These are phyloP conservation scores for Brachyhypopomus gauderio DNA, from an alignment of 2,113 vertebrate species.

Conservation along the genomic window DNA sequence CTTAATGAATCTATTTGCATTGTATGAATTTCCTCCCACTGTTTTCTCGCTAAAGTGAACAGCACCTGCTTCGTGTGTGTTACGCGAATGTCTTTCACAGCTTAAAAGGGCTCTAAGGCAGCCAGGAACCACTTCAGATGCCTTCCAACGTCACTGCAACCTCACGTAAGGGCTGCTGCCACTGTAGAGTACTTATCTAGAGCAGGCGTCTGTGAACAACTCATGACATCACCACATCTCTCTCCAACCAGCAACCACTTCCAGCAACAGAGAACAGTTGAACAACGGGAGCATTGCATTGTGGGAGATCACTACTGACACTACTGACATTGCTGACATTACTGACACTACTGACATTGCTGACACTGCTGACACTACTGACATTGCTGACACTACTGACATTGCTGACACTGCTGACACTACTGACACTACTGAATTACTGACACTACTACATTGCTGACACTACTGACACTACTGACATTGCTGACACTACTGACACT, in stretches of 20 bases:
- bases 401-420: no score
- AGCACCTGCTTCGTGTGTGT: neutral
- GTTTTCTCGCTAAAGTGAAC: neutral
- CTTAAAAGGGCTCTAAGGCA: constrained; percentile 21
- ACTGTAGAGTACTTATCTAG: constrained; percentile 53
- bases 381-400: no score
- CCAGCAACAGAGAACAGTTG: constrained; percentile 51
- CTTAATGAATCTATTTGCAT: constrained; percentile 5
- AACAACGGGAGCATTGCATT: constrained; percentile 44
- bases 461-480: no score
- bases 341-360: no score
- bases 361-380: no score
- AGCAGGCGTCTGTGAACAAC: constrained; percentile 52
- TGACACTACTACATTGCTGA: no score
- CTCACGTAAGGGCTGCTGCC: constrained; percentile 40
- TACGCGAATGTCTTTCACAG: neutral
- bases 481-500: no score
- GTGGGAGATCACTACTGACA: neutral
- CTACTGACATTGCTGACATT: no score
- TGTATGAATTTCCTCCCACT: constrained; percentile 16
- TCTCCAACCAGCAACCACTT: constrained; percentile 66
- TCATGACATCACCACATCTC: constrained; percentile 6
- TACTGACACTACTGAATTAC: no score
- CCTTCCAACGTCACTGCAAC: constrained; percentile 61
- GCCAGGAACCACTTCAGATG: neutral